Evolutionary conservation across 2,797 vertebrate genomes (phyloP), one percentile per base, ranked within the genome.

Genomic region (Manis javanica): DNA sequence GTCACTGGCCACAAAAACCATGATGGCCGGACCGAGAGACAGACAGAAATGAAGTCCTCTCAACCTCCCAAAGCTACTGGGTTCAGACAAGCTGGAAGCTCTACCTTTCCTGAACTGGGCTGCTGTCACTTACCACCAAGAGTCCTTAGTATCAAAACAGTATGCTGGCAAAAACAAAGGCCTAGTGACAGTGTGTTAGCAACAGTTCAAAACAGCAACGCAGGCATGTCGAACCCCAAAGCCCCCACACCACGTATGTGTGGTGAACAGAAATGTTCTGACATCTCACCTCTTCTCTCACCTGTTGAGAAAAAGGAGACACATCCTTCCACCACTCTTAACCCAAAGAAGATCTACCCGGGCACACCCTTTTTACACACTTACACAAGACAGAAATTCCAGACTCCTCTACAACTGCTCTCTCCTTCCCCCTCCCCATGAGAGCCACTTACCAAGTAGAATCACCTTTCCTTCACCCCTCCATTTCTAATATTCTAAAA

Each of bases 221-320:
- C 4, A 51, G 23, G 42, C 31, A 66, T 0, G 34, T 7, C 10
- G 5, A 63, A 83, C 16, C 75, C 42, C 42, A 24, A 55, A 39
- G 53, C 55, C 19, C 29, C 13, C 16, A 63, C 3, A n/a, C 13
- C 26, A 34, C 0, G 3, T 3, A 6, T 3, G 0, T 2, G 10
- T 0, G 3, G 2, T 39, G 18, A 66, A 29, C 77, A 84, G 53
- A 57, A 34, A 46, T 14, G 24, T 46, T 94, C n/a, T 10, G 37
- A 4, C 24, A 31, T 26, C 10, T 63, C n/a, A 31, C 15, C 2
- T 74, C 64, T 53, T 57, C 15, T n/a, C 68, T 34, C 19, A 5
- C 5, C 68, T 42, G 1, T 5, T 1, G 18, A 77, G 31, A 18
- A 46, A 23, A 77, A 39, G 13, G 1, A 57, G 15, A 5, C 46